Evolutionary conservation across 2,113 vertebrate genomes (phyloP).

Genomic region (Sterna hirundo): DNA sequence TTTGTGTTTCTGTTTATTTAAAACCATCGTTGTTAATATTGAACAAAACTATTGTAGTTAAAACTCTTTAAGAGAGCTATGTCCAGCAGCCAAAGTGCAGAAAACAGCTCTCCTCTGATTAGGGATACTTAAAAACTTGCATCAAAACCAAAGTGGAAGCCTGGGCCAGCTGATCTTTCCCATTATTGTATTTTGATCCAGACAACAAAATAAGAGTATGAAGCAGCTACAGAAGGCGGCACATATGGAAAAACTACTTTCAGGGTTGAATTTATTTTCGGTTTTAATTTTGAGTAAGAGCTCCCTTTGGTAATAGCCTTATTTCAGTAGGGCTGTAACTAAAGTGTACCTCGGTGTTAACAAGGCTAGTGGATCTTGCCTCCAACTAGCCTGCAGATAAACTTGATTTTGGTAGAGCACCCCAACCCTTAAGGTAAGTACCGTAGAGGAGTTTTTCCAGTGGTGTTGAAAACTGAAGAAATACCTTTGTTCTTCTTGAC

Average conservation of each 20-base stretch:
- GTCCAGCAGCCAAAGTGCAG: neutral
- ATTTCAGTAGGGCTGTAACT: neutral
- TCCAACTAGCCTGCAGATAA: neutral
- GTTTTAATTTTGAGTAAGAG: neutral
- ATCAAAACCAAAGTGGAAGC: neutral
- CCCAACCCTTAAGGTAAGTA: neutral
- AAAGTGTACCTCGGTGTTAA: neutral
- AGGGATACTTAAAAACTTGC: neutral
- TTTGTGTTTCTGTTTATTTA: neutral
- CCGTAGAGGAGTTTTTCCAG: neutral
- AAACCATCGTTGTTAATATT: neutral
- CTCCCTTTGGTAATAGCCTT: neutral
- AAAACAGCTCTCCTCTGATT: neutral
- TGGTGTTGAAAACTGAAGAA: neutral
- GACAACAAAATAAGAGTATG: neutral
- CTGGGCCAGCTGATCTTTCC: neutral
- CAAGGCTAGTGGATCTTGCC: neutral
- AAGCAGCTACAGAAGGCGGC: neutral
- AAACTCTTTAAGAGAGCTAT: neutral
- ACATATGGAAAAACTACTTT: neutral
- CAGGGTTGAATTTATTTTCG: neutral
- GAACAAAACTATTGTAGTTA: neutral
- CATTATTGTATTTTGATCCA: neutral
- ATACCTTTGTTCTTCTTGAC: neutral
- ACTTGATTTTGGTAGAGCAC: neutral